phyloP scores from a whole-genome alignment of 2,888 invertebrate genomes.

The Nysson spinosus region DNA sequence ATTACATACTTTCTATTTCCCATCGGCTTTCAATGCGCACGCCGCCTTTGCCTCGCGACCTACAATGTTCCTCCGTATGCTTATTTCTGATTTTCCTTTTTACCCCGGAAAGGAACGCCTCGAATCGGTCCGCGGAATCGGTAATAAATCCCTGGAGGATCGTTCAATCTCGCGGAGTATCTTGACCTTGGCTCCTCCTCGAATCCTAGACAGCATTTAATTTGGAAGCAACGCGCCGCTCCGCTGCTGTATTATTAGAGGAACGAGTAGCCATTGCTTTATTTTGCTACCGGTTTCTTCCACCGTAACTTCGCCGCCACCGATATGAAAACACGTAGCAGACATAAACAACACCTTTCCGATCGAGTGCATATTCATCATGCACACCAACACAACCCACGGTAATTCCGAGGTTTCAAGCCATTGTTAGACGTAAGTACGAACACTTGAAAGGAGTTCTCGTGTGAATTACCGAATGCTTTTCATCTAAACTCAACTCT shows the following conservation, averaged over 20 bases:
- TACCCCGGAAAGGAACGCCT: slow-evolving; percentile 31
- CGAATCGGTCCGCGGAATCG: slow-evolving; percentile 29
- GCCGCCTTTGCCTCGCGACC: slow-evolving; percentile 3
- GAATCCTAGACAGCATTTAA: slow-evolving; percentile 62
- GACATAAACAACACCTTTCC: slow-evolving; percentile 4
- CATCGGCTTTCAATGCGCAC: slow-evolving; percentile 34
- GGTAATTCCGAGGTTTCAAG: no score
- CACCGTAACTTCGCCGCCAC: slow-evolving; percentile 18
- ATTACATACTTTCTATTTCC: slow-evolving; percentile 39
- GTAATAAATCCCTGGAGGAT: slow-evolving; percentile 34
- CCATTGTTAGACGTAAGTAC: no score
- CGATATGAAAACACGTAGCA: slow-evolving; percentile 1
- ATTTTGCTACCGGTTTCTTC: slow-evolving; percentile 52
- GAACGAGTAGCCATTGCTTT: slow-evolving; percentile 38
- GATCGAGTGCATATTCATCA: no score
- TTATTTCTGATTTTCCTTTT: slow-evolving; percentile 33
- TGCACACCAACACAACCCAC: no score
- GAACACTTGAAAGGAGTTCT: no score
- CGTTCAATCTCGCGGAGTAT: slow-evolving; percentile 38
- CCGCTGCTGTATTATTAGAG: slow-evolving; percentile 65
- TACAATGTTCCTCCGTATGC: slow-evolving; percentile 20
- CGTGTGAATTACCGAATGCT: no score
- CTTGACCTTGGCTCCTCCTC: slow-evolving; percentile 47
- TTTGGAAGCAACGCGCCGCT: slow-evolving; percentile 57
- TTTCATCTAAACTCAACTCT: no score